Evolutionary conservation across 2,113 vertebrate species (phyloP).

Genomic region (Lynx canadensis): DNA sequence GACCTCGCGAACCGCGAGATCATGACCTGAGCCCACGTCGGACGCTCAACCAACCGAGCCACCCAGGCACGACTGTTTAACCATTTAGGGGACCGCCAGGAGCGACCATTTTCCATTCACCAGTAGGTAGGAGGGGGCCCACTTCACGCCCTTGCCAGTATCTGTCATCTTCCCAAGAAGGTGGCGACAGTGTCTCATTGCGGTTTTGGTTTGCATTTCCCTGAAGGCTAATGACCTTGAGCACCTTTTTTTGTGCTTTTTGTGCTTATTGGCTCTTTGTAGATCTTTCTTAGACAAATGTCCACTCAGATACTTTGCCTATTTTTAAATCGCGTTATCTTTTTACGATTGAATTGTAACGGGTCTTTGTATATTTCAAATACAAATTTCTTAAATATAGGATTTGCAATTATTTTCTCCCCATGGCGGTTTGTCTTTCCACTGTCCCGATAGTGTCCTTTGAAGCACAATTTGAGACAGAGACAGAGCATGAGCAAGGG

Average conservation of each 20-base stretch:
- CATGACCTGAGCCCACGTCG: no score
- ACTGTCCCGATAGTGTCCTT: no score
- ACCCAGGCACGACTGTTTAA: not conserved
- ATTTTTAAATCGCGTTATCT: not conserved
- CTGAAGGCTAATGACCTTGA: not conserved
- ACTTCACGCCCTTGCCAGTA: not conserved
- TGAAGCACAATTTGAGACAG: not conserved
- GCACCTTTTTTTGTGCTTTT: not conserved
- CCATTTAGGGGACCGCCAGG: not conserved
- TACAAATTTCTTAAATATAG: no score
- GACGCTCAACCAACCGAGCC: no score
- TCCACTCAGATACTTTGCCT: not conserved
- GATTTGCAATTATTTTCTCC: not conserved
- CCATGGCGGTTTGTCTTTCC: not conserved
- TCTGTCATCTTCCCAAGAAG: not conserved
- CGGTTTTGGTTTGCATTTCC: not conserved
- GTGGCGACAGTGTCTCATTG: not conserved
- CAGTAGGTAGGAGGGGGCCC: no score
- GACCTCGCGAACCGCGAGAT: no score
- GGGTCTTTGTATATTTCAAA: not conserved
- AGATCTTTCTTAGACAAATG: not conserved
- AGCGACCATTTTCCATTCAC: not conserved
- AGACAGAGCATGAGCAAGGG: not conserved
- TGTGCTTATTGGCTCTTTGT: not conserved
- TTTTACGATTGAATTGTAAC: not conserved